A percentile compares a stretch with the other conserved stretches of the same genome.
Evolutionary conservation across 2,113 vertebrate genomes (phyloP).

Genomic region (Corydoras maculifer): DNA sequence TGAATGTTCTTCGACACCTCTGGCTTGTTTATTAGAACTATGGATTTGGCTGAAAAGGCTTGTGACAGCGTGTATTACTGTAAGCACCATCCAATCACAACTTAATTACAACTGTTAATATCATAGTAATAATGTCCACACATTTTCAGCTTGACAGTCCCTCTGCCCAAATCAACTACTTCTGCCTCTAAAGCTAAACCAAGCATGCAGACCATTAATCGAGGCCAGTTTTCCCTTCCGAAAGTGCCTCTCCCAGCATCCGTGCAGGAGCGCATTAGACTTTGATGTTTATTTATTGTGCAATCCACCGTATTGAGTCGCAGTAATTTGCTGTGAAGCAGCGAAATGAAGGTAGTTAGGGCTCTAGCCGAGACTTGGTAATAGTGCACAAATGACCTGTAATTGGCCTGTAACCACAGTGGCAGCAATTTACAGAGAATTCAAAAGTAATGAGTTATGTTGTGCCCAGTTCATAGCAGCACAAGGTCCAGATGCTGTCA

Average conservation of each 20-base stretch:
- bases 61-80: too few species aligned
- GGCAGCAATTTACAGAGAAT: conserved; percentile 15
- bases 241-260: neutral
- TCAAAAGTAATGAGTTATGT: conserved; percentile 16
- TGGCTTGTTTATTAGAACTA: too few species aligned
- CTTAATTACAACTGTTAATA: too few species aligned
- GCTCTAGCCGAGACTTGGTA: conserved; percentile 7
- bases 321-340: conserved; percentile 26
- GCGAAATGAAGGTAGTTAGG: conserved; percentile 3
- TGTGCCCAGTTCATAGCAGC: conserved; percentile 11
- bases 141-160: too few species aligned
- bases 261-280: neutral
- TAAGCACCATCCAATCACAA: too few species aligned
- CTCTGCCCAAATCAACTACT: too few species aligned
- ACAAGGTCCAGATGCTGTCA: conserved; percentile 7
- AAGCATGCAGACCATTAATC: neutral
- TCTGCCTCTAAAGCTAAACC: neutral
- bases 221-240: neutral
- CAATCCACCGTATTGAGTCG: conserved; percentile 8
- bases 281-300: conserved; percentile 17
- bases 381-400: conserved; percentile 23
- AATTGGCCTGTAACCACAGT: conserved; percentile 17
- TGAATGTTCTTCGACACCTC: too few species aligned
- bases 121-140: too few species aligned
- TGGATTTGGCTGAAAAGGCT: too few species aligned